phyloP scores from a whole-genome alignment of 2,113 vertebrate species.

The Castor canadensis region DNA sequence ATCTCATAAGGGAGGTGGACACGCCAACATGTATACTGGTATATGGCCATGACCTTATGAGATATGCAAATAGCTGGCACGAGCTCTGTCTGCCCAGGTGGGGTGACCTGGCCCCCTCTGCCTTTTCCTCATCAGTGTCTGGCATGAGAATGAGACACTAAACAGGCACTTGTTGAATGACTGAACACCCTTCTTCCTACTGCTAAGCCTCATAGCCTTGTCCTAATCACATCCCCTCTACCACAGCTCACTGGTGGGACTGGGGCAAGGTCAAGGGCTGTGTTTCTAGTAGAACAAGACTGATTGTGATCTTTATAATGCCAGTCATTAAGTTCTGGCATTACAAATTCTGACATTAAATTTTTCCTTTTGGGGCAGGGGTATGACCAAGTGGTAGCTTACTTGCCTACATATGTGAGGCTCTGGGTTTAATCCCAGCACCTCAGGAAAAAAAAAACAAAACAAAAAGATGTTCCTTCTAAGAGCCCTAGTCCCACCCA shows the following conservation, averaged over 20 bases:
- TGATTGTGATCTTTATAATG: fast-evolving
- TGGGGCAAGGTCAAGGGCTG: fast-evolving
- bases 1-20: fast-evolving
- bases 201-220: fast-evolving
- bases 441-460: neutral
- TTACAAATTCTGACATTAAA: too few species aligned
- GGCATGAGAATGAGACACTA: neutral
- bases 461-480: neutral
- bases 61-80: fast-evolving
- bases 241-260: neutral
- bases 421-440: neutral
- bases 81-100: fast-evolving
- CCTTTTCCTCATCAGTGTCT: fast-evolving
- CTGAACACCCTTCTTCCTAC: neutral
- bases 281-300: neutral
- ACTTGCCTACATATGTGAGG: too few species aligned
- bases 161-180: fast-evolving
- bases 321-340: fast-evolving
- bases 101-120: neutral
- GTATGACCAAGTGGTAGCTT: neutral
- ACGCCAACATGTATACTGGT: fast-evolving
- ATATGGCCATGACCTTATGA: neutral
- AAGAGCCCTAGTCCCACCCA: neutral
- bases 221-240: fast-evolving
- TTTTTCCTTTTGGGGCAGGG: neutral